Percentiles rank a stretch among this genome's conserved stretches.
Evolutionary conservation across 1,140 invertebrate genomes (phyloP).

Genomic region (Aethina tumida): DNA sequence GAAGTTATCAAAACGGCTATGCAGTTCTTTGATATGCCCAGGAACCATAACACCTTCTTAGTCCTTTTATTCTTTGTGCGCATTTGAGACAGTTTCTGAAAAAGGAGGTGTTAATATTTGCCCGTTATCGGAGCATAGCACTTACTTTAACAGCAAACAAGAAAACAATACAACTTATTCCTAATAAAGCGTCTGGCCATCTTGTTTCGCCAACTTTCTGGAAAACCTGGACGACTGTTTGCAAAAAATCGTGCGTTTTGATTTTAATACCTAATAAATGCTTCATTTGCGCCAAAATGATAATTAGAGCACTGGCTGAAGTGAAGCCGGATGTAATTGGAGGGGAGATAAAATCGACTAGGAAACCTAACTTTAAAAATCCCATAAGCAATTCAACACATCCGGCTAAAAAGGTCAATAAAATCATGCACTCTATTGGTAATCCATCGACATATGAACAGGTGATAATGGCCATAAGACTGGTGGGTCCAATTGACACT

Average conservation of each 20-base stretch:
- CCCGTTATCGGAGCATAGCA: no score
- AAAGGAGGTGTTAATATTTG: slow-evolving; percentile 17
- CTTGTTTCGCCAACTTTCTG: slow-evolving; percentile 45
- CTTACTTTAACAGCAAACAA: slow-evolving; percentile 54
- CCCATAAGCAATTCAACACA: slow-evolving; percentile 70
- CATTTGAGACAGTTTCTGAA: slow-evolving; percentile 58
- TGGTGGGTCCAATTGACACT: slow-evolving; percentile 80
- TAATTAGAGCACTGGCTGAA: slow-evolving; percentile 84
- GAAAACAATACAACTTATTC: slow-evolving; percentile 51
- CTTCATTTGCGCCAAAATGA: slow-evolving; percentile 82
- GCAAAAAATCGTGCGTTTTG: slow-evolving; percentile 47
- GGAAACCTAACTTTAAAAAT: slow-evolving; percentile 66
- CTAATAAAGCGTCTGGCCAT: slow-evolving; percentile 51
- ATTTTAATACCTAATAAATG: slow-evolving; percentile 64
- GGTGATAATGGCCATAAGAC: slow-evolving; percentile 72
- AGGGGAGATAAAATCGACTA: slow-evolving; percentile 87
- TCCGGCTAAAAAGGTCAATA: slow-evolving; percentile 69
- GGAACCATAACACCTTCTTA: slow-evolving; percentile 54
- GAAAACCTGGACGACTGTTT: slow-evolving; percentile 47
- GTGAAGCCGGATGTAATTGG: slow-evolving; percentile 90
- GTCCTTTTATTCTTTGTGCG: slow-evolving; percentile 37
- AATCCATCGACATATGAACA: slow-evolving; percentile 61
- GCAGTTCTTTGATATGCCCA: slow-evolving; percentile 69
- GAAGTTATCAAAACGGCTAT: slow-evolving; percentile 65
- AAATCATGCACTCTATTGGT: slow-evolving; percentile 63